Evolutionary conservation across 2,113 vertebrate species (phyloP).

Genomic region (Felis catus): F.catus_Fca126_mat1.0 CM031426.1:38337001-38337500

Average conservation of each 20-base stretch:
- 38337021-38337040: not conserved
- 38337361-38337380: not conserved
- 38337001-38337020: not conserved
- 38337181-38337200: not conserved
- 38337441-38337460: conserved; percentile 8
- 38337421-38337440: not conserved
- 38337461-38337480: not conserved
- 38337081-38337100: not conserved
- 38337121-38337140: conserved; percentile 60
- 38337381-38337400: not conserved
- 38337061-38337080: not conserved
- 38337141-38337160: conserved; percentile 50
- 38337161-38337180: conserved; percentile 58
- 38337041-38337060: not conserved
- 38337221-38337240: conserved; percentile 4
- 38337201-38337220: not conserved
- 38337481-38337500: conserved; percentile 48
- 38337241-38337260: not conserved
- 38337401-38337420: not conserved
- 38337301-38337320: not conserved
- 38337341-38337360: rapidly evolving
- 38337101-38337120: conserved; percentile 51
- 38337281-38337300: not conserved
- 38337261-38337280: not conserved
- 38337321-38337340: too few relatives aligned